Evolutionary conservation across 2,113 vertebrate species (phyloP), one percentile per base, ranked within the genome.

Genomic region (Sceloporus undulatus): DNA sequence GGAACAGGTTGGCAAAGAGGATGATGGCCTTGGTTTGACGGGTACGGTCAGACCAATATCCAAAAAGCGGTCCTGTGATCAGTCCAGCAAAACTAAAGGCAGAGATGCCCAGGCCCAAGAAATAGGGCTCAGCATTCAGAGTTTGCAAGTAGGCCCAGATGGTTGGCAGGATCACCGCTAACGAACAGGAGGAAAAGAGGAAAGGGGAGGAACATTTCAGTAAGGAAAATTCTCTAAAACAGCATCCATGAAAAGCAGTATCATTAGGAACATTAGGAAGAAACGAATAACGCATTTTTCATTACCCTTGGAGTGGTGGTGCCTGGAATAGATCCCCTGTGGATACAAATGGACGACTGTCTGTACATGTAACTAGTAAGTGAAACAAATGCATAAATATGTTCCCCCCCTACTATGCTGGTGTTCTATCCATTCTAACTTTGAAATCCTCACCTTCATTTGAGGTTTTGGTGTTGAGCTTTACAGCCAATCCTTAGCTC

Each of bases 111-210:
- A 98, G 91, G 62, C 98, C 98, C 91, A 98, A 92, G 90, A 97
- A 98, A 91, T 98, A 98, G 0, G 97, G 95, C 0, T 96, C 92
- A 1, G 97, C 97, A 4, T 95, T 88, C 9, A 98, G 93, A 5
- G 94, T 97, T 92, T 98, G 97, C 92, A 98, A 89, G 87, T 97
- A 98, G 52, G 85, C 94, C 97, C 98, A 98, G 94, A 98, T 97
- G 4, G 98, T 98, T 23, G 98, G 98, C 68, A 98, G 92, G 90
- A 98, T 98, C 84, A 98, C 98, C 87, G 98, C 98, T 65, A 79
- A 5, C 90, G 2, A 27, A 9, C 29, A 6, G 2, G 21, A 19
- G 25, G 0, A 4, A 42, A 21, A 10, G 9, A 10, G 27, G 16
- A 9, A 18, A 14, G 59, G 59, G 19, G 77, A 18, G 18, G 68